These are phyloP conservation scores for Temnothorax nylanderi DNA, from an alignment of 1,140 invertebrate genomes.

Conservation along the genomic window DNA sequence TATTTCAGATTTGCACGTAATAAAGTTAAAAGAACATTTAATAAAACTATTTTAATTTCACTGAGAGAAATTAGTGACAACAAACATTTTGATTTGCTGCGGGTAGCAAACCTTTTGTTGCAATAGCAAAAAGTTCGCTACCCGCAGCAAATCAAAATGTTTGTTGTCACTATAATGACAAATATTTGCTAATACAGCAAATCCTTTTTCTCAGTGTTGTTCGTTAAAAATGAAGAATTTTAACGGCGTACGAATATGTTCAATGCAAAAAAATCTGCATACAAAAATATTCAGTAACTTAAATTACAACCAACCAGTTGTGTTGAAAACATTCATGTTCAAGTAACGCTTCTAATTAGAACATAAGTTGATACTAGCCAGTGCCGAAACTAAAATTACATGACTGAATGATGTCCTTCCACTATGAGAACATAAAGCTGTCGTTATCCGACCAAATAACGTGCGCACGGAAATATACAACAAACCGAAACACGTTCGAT, in stretches of 20 bases:
- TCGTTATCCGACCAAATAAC: slow-evolving; percentile 42
- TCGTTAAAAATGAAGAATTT: background rate
- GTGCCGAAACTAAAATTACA: slow-evolving; percentile 38
- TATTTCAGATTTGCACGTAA: background rate
- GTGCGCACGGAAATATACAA: slow-evolving; percentile 38
- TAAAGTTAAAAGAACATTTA: background rate
- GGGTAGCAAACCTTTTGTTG: too few relatives aligned
- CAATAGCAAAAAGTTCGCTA: too few relatives aligned
- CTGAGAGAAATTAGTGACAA: too few relatives aligned
- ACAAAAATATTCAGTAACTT: background rate
- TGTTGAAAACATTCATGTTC: background rate
- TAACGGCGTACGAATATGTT: background rate
- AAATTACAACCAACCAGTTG: background rate
- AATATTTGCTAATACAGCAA: too few relatives aligned
- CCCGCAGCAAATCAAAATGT: too few relatives aligned
- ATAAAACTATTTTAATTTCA: slow-evolving; percentile 16
- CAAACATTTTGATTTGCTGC: too few relatives aligned
- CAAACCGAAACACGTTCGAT: slow-evolving; percentile 33
- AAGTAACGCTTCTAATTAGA: slow-evolving; percentile 43
- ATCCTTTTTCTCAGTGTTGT: too few relatives aligned
- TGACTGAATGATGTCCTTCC: slow-evolving; percentile 36
- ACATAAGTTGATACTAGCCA: slow-evolving; percentile 19
- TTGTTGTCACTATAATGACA: too few relatives aligned
- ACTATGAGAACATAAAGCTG: slow-evolving; percentile 44
- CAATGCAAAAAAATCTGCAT: background rate